Base-by-base conservation (phyloP, 64 coral and sea anemone species). In the Orbicella faveolata region DNA sequence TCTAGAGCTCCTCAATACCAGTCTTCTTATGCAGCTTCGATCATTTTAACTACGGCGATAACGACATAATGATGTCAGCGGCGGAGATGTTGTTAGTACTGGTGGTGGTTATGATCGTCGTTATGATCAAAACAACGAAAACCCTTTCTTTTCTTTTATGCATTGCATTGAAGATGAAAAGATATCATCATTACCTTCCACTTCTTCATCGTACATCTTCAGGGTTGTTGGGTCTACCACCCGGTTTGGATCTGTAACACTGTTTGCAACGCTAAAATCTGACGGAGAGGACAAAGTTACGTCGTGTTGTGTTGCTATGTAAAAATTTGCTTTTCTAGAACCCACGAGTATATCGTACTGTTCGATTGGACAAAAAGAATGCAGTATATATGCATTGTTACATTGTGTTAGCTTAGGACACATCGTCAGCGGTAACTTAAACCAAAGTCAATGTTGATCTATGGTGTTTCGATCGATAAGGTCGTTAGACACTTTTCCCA, bases 121-220 rank as follows among this genome's bases (percentile, higher is more conserved):
- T 70, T 9, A 1, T 12, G 4, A 33, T 70, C 25, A 12, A 1
- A n/a, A 4, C 23, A 9, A 67, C 64, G 17, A 69, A 17, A 66
- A 5, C 23, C 17, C 23, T 66, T 66, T 66, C 39, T 41, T 41
- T 41, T 48, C 44, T 48, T 48, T 4, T 6, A 48, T 26, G 4
- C 30, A 70, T 70, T 25, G 10, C 9, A 12, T 23, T 70, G 30
- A 25, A 70, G 25, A n/a, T 70, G 25, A 6, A 23, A 10, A 70
- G 52, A 2, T 61, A 33, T 55, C 25, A 57, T 25, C 1, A 66
- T 13, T 70, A 85, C 82, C 82, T 85, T 85, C 36, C 61, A 72
- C 52, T 44, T 85, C 82, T 26, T 85, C 4, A 19, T 85, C 82
- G 7, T 85, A 72, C 82, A 73, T 73, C n/a, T 85, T 85, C 37